Evolutionary conservation across 2,888 invertebrate genomes (phyloP), one percentile per base, ranked within the genome.

Genomic region (Augochlorella aurata): DNA sequence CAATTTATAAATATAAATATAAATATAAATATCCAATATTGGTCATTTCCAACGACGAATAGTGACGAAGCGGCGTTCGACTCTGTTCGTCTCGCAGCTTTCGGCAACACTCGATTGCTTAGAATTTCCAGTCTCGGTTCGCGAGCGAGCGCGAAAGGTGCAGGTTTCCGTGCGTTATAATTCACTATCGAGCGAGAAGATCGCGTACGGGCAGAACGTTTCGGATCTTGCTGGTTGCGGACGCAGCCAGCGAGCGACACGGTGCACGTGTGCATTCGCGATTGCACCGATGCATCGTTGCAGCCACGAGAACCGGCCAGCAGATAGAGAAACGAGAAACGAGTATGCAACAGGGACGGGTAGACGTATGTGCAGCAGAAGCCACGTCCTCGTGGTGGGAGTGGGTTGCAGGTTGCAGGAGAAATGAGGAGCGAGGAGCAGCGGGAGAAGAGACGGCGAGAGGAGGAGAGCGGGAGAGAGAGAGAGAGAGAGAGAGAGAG

Each of bases 401-500:
- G 69, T 69, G 21, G 72, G 73, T 66, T 63, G 76, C 67, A 29
- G 72, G 73, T 66, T 63, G 76, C 67, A 67, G 77, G 71, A 68
- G 49, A 50, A 68, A n/a, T 0, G 82, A 66, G 81, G 72, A 71
- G 79, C 77, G 75, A 79, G 72, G 79, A 10, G 47, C 47, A 10
- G 74, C 77, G 76, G 78, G 79, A 77, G 74, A 77, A 79, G 79
- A 79, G 82, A 85, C 77, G 70, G 79, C 69, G 81, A 70, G 73
- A 75, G 77, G 77, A 80, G 74, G 69, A 73, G 49, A 67, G 79
- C 74, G 80, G 76, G 77, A 81, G 75, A 8, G 58, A 58, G 21
- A 4, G 82, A 72, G 76, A 76, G 81, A 78, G 76, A 74, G 38
- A 38, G 38, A 79, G 79, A 79, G 84, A 86, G 77, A 61, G 79